These are phyloP conservation scores for Drosophila colorata DNA, from an alignment of 2,888 invertebrate species.

Conservation along the genomic window DNA sequence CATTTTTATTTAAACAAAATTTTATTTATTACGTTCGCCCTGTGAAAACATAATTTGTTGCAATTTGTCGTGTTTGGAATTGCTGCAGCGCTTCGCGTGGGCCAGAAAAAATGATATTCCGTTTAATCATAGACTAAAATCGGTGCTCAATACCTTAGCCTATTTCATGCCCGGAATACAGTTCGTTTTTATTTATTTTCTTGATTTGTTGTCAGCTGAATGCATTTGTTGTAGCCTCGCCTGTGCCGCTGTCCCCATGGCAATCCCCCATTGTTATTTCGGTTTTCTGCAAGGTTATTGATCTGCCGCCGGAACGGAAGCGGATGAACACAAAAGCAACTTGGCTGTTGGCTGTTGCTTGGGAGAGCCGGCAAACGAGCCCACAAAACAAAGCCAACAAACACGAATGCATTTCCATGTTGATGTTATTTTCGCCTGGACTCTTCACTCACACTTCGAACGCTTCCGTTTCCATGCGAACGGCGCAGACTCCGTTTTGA, in stretches of 20 bases:
- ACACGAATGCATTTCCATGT: conserved; percentile 58
- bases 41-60: conserved; percentile 39
- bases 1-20: background rate
- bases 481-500: conserved; percentile 73
- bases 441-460: conserved; percentile 36
- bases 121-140: conserved; percentile 82
- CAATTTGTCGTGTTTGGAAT: conserved; percentile 66
- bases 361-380: conserved; percentile 33
- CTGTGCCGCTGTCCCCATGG: conserved; percentile 15
- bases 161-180: conserved; percentile 84
- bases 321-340: conserved; percentile 26
- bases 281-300: conserved; percentile 55
- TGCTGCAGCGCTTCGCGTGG: conserved; percentile 62
- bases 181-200: conserved; percentile 22
- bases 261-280: conserved; percentile 19
- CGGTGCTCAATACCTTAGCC: conserved; percentile 72
- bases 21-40: conserved; percentile 33
- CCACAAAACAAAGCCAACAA: conserved; percentile 26
- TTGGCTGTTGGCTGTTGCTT: conserved; percentile 28
- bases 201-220: background rate
- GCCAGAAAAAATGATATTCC: conserved; percentile 74
- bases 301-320: conserved; percentile 46
- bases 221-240: conserved; percentile 9
- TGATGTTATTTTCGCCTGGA: conserved; percentile 56
- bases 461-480: conserved; percentile 31